These are phyloP conservation scores for Bombus haemorrhoidalis DNA, from an alignment of 1,140 invertebrate species.

Conservation along the genomic window DNA sequence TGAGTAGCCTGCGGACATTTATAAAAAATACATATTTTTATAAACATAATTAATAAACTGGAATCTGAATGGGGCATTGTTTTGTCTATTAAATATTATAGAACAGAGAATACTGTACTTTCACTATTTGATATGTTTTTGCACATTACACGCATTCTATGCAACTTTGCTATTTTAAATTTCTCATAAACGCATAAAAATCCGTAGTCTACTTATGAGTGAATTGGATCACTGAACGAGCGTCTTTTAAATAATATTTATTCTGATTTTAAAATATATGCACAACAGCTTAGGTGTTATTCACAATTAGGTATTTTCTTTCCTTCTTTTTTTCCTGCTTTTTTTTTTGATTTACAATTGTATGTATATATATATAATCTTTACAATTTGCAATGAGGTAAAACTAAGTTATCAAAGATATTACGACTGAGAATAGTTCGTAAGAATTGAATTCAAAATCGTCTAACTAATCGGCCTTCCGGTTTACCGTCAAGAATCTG, in stretches of 20 bases:
- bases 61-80: too few relatives aligned
- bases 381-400: constrained; percentile 64
- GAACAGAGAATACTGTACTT: too few relatives aligned
- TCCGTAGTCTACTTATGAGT: neutral
- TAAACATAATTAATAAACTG: too few relatives aligned
- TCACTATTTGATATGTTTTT: too few relatives aligned
- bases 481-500: constrained; percentile 56
- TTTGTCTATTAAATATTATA: too few relatives aligned
- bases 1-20: neutral
- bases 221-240: neutral
- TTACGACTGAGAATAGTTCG: constrained; percentile 29
- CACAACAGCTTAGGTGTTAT: constrained; percentile 66
- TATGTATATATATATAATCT: constrained; percentile 64
- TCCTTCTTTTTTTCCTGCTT: neutral
- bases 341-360: constrained; percentile 64
- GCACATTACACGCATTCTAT: too few relatives aligned
- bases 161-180: too few relatives aligned
- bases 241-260: constrained; percentile 70
- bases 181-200: too few relatives aligned
- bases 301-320: constrained; percentile 59
- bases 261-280: constrained; percentile 72
- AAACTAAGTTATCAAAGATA: constrained; percentile 66
- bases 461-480: constrained; percentile 51
- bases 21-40: too few relatives aligned
- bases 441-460: constrained; percentile 64